Evolutionary conservation across 2,888 invertebrate species (phyloP), one percentile per base, ranked within the genome.

Genomic region (Caenorhabditis sp.): DNA sequence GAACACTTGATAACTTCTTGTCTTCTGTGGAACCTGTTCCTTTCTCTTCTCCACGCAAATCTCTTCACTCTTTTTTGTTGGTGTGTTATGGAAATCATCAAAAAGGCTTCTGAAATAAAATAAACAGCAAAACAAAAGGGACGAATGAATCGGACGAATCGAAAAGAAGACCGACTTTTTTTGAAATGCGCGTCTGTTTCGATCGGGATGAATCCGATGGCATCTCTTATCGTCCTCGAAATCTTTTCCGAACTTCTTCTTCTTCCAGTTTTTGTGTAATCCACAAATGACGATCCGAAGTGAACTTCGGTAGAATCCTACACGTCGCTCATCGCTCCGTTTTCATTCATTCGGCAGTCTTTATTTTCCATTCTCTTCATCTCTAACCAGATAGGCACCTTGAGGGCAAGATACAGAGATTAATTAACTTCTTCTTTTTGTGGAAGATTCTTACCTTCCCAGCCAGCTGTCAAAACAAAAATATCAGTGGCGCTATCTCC

Each of bases 1-100:
- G 70, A 77, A 77, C 77, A 77, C 77, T 77, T 77, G 69, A 77
- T 77, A 77, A 77, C 77, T 77, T 77, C 77, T 69, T 51, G 76
- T 68, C 69, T 76, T 59, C 63, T 70, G 68, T 5, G 70, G 70
- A 77, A 77, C 80, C 73, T 73, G 80, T 73, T 72, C 59, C 28
- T 1, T 35, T 72, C 26, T 59, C 66, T 49, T 24, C 16, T 22
- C 24, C 35, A 64, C 70, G 7, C n/a, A n/a, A 14, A 22, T 63
- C 31, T 70, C 0, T 47, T 14, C 47, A 72, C 44, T 70, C 19
- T 19, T 64, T 35, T 63, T 24, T 58, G 12, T 54, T 63, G 24
- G 63, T 63, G 58, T 54, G 72, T 72, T 66, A 54, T 64, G 64
- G 49, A 80, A 73, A 80, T 66, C 41, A 38, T 68, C 38, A 66